These are phyloP conservation scores for Jacana jacana DNA, from an alignment of 2,113 vertebrate species.

Conservation along the genomic window DNA sequence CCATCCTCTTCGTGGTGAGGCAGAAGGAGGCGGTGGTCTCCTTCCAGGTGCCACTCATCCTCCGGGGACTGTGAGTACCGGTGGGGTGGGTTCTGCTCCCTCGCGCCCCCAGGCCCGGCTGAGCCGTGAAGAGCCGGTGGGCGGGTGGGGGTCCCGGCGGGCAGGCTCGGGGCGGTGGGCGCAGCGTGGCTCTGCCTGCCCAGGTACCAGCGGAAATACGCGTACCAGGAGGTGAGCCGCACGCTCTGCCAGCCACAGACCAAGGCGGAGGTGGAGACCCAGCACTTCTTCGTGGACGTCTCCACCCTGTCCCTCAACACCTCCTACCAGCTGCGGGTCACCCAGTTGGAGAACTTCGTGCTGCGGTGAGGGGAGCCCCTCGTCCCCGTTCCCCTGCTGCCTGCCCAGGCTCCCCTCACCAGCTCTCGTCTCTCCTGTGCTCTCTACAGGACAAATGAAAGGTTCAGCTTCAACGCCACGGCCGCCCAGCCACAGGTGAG, in stretches of 20 bases:
- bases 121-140: rapidly evolving
- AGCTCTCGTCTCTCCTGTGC: rapidly evolving
- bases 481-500: conserved; percentile 95
- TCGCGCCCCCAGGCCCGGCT: background rate
- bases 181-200: background rate
- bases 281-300: conserved; percentile 94
- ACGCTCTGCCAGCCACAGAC: conserved; percentile 92
- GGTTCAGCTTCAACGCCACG: conserved; percentile 92
- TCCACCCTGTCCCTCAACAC: conserved; percentile 87
- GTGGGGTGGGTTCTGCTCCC: background rate
- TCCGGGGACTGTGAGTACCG: conserved; percentile 92
- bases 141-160: rapidly evolving
- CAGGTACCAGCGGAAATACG: conserved; percentile 94
- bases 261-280: conserved; percentile 81
- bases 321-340: conserved; percentile 88
- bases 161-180: background rate
- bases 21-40: conserved; percentile 96
- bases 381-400: rapidly evolving
- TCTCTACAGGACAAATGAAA: conserved; percentile 80
- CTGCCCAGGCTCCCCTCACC: rapidly evolving
- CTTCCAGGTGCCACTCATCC: conserved; percentile 95
- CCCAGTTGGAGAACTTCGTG: conserved; percentile 89
- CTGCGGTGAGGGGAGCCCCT: conserved; percentile 76
- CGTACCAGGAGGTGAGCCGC: conserved; percentile 90
- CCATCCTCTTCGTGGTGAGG: conserved; percentile 90